Evolutionary conservation across 1,140 invertebrate species (phyloP).

Genomic region (Teleopsis dalmanni): DNA sequence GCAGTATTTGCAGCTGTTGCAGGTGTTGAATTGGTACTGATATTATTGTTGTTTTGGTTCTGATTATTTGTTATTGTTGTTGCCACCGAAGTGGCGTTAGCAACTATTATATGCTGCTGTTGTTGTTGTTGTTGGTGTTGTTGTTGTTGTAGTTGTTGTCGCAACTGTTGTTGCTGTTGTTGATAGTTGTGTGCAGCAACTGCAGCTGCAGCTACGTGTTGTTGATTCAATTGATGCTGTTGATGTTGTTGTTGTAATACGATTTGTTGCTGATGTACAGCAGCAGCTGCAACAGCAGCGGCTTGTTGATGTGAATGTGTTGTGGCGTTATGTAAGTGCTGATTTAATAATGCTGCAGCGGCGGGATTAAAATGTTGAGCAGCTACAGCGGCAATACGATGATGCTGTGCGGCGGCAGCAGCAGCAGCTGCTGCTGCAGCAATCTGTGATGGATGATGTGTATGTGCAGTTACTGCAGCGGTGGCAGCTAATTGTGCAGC

Average conservation of each 20-base stretch:
- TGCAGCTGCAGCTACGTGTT: slow-evolving; percentile 17
- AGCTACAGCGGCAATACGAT: slow-evolving; percentile 19
- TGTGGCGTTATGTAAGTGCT: slow-evolving; percentile 22
- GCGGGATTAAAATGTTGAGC: slow-evolving; percentile 25
- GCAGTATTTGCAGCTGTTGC: slow-evolving; percentile 5
- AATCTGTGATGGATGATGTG: slow-evolving; percentile 18
- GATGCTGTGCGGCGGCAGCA: slow-evolving; percentile 20
- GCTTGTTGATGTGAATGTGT: slow-evolving; percentile 14
- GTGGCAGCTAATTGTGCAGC: slow-evolving; percentile 16
- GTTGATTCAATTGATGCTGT: slow-evolving; percentile 21
- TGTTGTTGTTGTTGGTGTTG: slow-evolving; percentile 17
- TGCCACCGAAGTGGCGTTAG: slow-evolving; percentile 9
- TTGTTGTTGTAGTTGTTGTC: slow-evolving; percentile 15
- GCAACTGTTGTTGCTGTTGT: slow-evolving; percentile 19
- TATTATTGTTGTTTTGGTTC: slow-evolving; percentile 4
- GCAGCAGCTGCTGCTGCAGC: slow-evolving; percentile 35
- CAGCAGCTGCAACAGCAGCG: slow-evolving; percentile 23
- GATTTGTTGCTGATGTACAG: slow-evolving; percentile 22
- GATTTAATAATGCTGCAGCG: slow-evolving; percentile 27
- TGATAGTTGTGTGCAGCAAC: slow-evolving; percentile 15
- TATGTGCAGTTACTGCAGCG: slow-evolving; percentile 12
- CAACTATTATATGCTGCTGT: slow-evolving; percentile 3
- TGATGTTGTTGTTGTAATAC: slow-evolving; percentile 22
- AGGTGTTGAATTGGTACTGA: slow-evolving; percentile 1
- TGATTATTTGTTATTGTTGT: slow-evolving; percentile 7